These are phyloP conservation scores for Spea multiplicata DNA, from an alignment of 2,113 vertebrate species.

Conservation along the genomic window DNA sequence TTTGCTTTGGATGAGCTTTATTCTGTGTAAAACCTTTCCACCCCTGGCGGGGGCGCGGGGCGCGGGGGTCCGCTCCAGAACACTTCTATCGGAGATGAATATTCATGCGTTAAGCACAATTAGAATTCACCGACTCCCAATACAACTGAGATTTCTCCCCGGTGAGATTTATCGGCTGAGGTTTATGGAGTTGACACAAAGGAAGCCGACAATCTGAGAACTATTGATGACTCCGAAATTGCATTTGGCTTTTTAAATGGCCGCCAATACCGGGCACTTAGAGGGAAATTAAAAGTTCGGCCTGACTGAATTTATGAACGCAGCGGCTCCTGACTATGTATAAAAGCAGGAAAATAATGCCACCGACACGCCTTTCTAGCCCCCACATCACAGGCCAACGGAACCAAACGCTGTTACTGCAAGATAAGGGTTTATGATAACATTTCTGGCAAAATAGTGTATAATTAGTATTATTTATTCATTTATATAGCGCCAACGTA, in stretches of 20 bases:
- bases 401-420: no score
- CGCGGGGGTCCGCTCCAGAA: neutral
- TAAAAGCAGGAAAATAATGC: no score
- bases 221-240: neutral
- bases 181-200: neutral
- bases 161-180: neutral
- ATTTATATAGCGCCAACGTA: no score
- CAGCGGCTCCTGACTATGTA: no score
- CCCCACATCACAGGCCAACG: no score
- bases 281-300: neutral
- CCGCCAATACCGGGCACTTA: neutral
- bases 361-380: no score
- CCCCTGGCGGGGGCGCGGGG: neutral
- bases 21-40: neutral
- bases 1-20: neutral
- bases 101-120: no score
- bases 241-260: neutral
- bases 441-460: no score
- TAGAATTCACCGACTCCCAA: no score
- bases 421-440: no score
- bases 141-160: neutral
- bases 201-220: neutral
- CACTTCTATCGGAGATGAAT: no score
- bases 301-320: neutral
- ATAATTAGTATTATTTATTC: no score